Evolutionary conservation across 2,113 vertebrate genomes (phyloP).

Genomic region (Vidua macroura): DNA sequence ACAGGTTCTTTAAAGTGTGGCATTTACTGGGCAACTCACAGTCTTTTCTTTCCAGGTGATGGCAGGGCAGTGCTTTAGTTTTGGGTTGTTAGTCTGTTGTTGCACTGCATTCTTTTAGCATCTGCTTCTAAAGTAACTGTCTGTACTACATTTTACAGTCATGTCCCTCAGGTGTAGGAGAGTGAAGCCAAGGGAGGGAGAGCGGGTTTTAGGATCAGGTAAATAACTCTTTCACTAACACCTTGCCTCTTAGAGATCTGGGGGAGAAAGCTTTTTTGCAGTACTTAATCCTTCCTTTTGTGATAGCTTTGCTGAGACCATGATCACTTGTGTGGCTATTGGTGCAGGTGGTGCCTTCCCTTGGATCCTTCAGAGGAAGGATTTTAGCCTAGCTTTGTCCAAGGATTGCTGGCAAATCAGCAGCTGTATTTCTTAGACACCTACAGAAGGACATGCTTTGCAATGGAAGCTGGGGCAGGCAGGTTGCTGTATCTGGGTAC

Average conservation of each 20-base stretch:
- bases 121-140: background rate
- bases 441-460: background rate
- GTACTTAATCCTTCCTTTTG: background rate
- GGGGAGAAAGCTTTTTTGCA: background rate
- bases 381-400: background rate
- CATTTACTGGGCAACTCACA: background rate
- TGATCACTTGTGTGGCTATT: accelerated
- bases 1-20: background rate
- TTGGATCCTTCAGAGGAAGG: background rate
- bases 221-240: background rate
- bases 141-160: background rate
- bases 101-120: background rate
- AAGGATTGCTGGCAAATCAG: background rate
- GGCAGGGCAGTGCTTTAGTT: background rate
- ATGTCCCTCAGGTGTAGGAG: background rate
- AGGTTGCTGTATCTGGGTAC: background rate
- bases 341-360: background rate
- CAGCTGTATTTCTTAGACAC: background rate
- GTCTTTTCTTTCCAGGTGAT: background rate
- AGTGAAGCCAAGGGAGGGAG: background rate
- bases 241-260: background rate
- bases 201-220: background rate
- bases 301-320: background rate
- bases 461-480: background rate
- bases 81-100: background rate